Evolutionary conservation across 2,888 invertebrate species (phyloP), one percentile per base, ranked within the genome.

Genomic region (Julus scanicus): DNA sequence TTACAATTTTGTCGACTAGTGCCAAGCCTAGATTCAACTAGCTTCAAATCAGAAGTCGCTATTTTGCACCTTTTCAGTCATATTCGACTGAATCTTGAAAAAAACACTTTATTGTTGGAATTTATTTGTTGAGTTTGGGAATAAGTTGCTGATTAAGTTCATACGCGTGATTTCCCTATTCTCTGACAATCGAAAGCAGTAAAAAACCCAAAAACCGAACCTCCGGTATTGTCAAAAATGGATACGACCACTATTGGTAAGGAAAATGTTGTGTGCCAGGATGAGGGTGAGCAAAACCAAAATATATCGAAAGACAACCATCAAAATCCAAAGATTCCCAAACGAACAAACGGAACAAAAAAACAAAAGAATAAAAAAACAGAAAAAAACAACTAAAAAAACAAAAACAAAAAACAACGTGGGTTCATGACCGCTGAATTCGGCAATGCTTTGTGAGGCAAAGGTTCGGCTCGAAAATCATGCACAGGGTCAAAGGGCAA

Each of bases 231-330:
- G 80, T 80, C 1, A 44, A 85, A 85, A 49, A 85, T 17, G 20
- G n/a, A 49, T n/a, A 29, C 1, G 11, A 44, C 1, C 48, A 44
- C 40, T 20, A 84, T 29, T 17, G 44, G 85, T 44, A 20, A 85
- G n/a, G 84, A 40, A 85, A 29, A 29, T 20, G 40, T 48, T 44
- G 15, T 40, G 20, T 85, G 85, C 85, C 49, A 85, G 85, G 85
- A 85, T 85, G 49, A 85, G 20, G 80, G 37, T 37, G 37, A 80
- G 80, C 20, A 63, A 80, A 53, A 53, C 2, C 53, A 53, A 53
- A 53, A 15, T 17, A 53, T 13, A 53, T 13, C 15, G 53, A 13
- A 53, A 53, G 13, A 53, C 53, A 44, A 53, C 53, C 53, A 53
- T 53, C 53, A 53, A 53, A 53, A 53, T 53, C 53, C 17, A n/a